These are phyloP conservation scores for Oscheius sp. DNA, from an alignment of 1,140 invertebrate genomes.

Conservation along the genomic window DNA sequence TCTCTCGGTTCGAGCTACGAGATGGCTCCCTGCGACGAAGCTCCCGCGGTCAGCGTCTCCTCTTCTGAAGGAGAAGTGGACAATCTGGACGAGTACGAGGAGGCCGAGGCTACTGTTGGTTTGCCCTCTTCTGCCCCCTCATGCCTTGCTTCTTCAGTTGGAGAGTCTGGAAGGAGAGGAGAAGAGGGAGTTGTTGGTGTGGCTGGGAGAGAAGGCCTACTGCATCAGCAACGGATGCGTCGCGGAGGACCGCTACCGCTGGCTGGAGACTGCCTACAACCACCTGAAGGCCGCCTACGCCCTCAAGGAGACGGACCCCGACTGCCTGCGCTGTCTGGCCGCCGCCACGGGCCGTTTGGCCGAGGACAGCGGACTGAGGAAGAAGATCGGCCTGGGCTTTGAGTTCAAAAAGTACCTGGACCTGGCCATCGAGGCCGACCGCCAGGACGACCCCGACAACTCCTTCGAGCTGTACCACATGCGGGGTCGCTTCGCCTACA, in stretches of 20 bases:
- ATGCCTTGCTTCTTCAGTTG: neutral
- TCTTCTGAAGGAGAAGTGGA: neutral
- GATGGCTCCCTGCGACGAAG: too few species aligned
- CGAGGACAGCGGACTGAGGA: neutral
- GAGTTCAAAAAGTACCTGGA: slow-evolving; percentile 3
- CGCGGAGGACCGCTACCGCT: neutral
- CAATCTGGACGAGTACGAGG: neutral
- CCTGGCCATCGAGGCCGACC: neutral
- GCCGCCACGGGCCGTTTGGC: neutral
- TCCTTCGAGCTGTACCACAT: neutral
- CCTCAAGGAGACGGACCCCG: neutral
- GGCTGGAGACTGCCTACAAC: neutral
- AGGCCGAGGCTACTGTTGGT: neutral
- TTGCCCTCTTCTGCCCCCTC: neutral
- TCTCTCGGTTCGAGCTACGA: too few species aligned
- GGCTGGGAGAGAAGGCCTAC: neutral
- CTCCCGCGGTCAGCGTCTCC: too few species aligned
- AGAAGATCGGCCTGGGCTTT: neutral
- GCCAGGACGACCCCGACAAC: neutral
- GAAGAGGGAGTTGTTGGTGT: neutral
- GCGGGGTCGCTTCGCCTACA: neutral
- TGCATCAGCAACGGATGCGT: neutral
- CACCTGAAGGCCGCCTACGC: neutral
- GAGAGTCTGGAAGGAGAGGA: neutral
- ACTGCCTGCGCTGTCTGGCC: neutral